Evolutionary conservation across 1,140 invertebrate genomes (phyloP).

Genomic region (Nylanderia fulva): DNA sequence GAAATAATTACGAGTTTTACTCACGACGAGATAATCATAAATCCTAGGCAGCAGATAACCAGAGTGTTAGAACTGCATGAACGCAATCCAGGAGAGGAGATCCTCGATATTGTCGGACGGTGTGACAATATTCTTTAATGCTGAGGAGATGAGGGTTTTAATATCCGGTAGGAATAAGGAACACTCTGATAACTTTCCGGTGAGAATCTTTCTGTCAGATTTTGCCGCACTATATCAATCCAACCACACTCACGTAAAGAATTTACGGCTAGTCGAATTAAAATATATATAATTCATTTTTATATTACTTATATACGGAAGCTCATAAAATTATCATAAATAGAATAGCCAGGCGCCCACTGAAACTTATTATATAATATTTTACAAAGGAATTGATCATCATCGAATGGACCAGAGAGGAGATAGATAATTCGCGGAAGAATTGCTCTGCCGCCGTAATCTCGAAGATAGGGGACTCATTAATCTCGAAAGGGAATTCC

Average conservation of each 20-base stretch:
- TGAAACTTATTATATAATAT: conserved; percentile 26
- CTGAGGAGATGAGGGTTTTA: background rate
- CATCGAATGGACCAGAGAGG: background rate
- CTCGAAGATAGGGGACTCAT: conserved; percentile 21
- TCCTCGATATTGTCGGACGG: conserved; percentile 25
- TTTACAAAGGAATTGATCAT: conserved; percentile 36
- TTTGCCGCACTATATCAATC: conserved; percentile 1
- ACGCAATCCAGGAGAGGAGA: conserved; percentile 46
- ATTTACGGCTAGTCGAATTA: background rate
- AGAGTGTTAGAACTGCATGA: conserved; percentile 57
- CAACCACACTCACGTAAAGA: conserved; percentile 1
- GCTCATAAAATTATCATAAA: background rate
- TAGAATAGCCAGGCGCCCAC: background rate
- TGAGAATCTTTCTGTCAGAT: background rate
- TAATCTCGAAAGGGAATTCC: conserved; percentile 47
- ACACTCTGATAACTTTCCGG: background rate
- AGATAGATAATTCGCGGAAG: conserved; percentile 9
- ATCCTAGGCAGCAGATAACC: conserved; percentile 48
- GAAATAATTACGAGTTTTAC: conserved; percentile 5
- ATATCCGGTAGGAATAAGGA: background rate
- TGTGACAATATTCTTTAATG: conserved; percentile 41
- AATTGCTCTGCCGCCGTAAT: conserved; percentile 34
- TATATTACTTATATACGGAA: background rate
- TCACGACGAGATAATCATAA: conserved; percentile 41
- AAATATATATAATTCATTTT: background rate